Base-by-base conservation (phyloP, 2,113 vertebrate genomes). In the Cochlearius cochlearius region DNA sequence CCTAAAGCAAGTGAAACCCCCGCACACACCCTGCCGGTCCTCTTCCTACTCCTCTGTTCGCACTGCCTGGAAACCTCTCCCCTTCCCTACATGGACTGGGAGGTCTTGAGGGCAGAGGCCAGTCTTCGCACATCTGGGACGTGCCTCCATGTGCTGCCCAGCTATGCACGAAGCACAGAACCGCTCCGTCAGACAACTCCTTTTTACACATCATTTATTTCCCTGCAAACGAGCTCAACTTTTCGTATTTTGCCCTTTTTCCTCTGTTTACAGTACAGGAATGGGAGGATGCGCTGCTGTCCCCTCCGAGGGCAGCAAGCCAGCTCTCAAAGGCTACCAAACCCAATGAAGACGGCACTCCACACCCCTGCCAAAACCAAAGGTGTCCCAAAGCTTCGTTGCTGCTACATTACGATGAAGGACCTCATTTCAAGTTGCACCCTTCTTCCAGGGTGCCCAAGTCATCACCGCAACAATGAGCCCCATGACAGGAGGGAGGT, bases 401-500 rank as follows among this genome's bases (percentile, higher is more conserved):
- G 34, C 22, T 41, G 60, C 45, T 66, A 4, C 0, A 1, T 55
- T 39, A 77, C 18, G 86, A 53, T 9, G 26, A 86, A 78, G 49
- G 20, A 75, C 23, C 32, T 64, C 15, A n/a, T 52, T 32, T 52
- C 12, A 60, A 84, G 18, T 18, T 16, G 27, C 30, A 76, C 21
- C 7, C 29, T 74, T 64, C 64, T 80, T 79, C 15, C 59, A 86
- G 21, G 21, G 18, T 53, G 23, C 38, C 49, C 53, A 68, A 50
- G n/a, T 9, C 15, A 8, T 59, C 14, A 74, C 6, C 7, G 0
- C 47, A 78, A 20, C 27, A 78, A 63, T 2, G 2, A 86, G 60
- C 7, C 4, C 36, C 43, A 2, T 0, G 14, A 86, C 1, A 3
- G 22, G 15, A 52, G 20, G 21, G 23, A 84, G 5, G 6, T n/a